phyloP scores from a whole-genome alignment of 2,113 vertebrate genomes.

The Alaudala cheleensis region DNA sequence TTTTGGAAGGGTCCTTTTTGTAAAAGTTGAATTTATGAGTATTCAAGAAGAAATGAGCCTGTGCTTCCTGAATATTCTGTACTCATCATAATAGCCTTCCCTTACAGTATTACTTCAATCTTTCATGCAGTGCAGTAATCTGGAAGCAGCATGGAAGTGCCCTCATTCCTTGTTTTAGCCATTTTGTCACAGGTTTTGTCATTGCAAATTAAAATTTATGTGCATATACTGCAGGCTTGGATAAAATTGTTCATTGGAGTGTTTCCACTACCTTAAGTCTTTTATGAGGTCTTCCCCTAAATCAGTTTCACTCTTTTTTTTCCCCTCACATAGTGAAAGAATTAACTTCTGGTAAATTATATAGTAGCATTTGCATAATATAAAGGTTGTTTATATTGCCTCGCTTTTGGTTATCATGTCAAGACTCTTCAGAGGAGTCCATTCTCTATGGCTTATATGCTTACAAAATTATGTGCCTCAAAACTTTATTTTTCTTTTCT shows the following conservation, averaged over 20 bases:
- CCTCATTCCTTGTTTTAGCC: background rate
- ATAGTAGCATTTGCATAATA: background rate
- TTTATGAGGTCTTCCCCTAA: background rate
- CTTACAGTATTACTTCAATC: background rate
- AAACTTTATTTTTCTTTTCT: background rate
- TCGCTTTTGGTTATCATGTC: background rate
- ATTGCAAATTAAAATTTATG: constrained; percentile 9
- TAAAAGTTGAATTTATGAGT: background rate
- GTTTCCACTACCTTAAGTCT: background rate
- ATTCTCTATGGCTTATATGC: background rate
- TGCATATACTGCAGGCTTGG: background rate
- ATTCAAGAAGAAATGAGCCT: background rate
- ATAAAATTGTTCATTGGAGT: background rate
- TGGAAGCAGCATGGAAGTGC: background rate
- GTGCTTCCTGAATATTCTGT: background rate
- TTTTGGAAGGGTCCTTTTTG: background rate
- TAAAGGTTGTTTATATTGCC: background rate
- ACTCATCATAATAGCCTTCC: background rate
- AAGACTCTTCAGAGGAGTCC: background rate
- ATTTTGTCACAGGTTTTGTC: background rate
- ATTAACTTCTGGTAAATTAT: background rate
- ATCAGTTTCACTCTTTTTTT: background rate
- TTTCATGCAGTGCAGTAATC: background rate
- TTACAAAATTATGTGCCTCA: background rate
- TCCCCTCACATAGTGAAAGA: background rate